Conservation (phyloP, 2,888 invertebrate species). For the Hirtodrosophila cameraria region DNA sequence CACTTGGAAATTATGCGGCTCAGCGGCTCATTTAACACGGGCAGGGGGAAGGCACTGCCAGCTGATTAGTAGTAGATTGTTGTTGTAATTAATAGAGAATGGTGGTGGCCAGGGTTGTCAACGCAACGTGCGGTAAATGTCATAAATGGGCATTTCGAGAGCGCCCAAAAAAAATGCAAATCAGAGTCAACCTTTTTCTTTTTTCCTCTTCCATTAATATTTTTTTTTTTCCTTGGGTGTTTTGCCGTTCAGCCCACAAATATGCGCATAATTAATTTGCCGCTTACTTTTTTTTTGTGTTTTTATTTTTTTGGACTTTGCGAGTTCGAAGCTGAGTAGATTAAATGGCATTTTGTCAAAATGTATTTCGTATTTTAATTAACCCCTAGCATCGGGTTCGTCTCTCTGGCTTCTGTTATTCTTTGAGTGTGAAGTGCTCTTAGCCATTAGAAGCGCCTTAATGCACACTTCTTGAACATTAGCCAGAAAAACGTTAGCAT, state of each 20-base stretch:
- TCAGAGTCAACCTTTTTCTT: slow-evolving; percentile 66
- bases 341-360: slow-evolving; percentile 76
- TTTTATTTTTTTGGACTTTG: slow-evolving; percentile 20
- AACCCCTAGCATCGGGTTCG: slow-evolving; percentile 30
- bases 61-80: slow-evolving; percentile 56
- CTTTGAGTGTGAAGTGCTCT: background rate
- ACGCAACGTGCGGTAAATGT: slow-evolving; percentile 50
- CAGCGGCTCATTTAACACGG: slow-evolving; percentile 67
- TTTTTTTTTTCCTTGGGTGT: background rate
- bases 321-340: slow-evolving; percentile 64
- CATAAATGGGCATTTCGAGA: slow-evolving; percentile 58
- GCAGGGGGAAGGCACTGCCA: too few relatives aligned
- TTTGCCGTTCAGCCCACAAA: slow-evolving; percentile 60
- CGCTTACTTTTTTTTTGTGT: slow-evolving; percentile 25
- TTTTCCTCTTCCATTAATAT: background rate
- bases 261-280: slow-evolving; percentile 74
- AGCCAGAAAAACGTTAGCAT: slow-evolving; percentile 7
- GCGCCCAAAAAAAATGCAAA: slow-evolving; percentile 61
- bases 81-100: slow-evolving; percentile 61
- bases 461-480: slow-evolving; percentile 15
- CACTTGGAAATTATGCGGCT: slow-evolving; percentile 55
- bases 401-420: background rate
- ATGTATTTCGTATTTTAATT: slow-evolving; percentile 68
- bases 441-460: slow-evolving; percentile 24
- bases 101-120: slow-evolving; percentile 28